Percentiles rank a stretch among this genome's conserved stretches.
phyloP scores from a whole-genome alignment of 2,888 invertebrate species.

The Biston stratarius region DNA sequence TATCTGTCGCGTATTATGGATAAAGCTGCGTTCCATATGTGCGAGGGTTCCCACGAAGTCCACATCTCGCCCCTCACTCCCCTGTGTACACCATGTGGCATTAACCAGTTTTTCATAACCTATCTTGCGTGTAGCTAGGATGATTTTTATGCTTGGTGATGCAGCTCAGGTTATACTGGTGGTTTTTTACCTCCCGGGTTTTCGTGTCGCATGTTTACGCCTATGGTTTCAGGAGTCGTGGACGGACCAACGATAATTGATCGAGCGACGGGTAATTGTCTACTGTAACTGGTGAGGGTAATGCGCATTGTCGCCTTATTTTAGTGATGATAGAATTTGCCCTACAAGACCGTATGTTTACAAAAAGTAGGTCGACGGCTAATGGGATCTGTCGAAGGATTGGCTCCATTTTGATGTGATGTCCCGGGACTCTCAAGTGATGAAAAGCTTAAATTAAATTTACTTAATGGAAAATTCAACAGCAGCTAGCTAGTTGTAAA shows the following conservation, averaged over 20 bases:
- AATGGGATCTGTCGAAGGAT: conserved; percentile 32
- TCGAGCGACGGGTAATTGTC: conserved; percentile 77
- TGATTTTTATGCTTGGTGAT: conserved; percentile 41
- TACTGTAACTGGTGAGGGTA: conserved; percentile 65
- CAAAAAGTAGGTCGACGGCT: conserved; percentile 37
- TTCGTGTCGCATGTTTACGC: conserved; percentile 71
- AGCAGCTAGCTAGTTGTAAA: neutral
- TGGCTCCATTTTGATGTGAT: conserved; percentile 10
- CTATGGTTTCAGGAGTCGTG: conserved; percentile 77
- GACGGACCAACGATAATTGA: conserved; percentile 73
- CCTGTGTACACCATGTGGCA: conserved; percentile 71
- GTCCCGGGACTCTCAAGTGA: conserved; percentile 1
- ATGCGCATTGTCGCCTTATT: conserved; percentile 50
- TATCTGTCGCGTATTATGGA: conserved; percentile 73
- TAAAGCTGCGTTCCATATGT: conserved; percentile 84
- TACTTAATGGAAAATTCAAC: conserved; percentile 1
- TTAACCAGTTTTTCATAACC: conserved; percentile 65
- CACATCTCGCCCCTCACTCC: conserved; percentile 59
- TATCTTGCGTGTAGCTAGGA: conserved; percentile 50
- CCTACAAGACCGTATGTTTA: conserved; percentile 24
- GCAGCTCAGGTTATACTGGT: conserved; percentile 61
- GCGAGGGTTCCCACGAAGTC: conserved; percentile 78
- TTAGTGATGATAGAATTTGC: conserved; percentile 36
- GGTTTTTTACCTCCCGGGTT: conserved; percentile 76
- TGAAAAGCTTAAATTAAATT: conserved; percentile 14